A percentile compares a stretch with the other conserved stretches of the same genome.
Conservation (phyloP, 92 coral and sea anemone species). For the Parazoanthus swiftii region DNA sequence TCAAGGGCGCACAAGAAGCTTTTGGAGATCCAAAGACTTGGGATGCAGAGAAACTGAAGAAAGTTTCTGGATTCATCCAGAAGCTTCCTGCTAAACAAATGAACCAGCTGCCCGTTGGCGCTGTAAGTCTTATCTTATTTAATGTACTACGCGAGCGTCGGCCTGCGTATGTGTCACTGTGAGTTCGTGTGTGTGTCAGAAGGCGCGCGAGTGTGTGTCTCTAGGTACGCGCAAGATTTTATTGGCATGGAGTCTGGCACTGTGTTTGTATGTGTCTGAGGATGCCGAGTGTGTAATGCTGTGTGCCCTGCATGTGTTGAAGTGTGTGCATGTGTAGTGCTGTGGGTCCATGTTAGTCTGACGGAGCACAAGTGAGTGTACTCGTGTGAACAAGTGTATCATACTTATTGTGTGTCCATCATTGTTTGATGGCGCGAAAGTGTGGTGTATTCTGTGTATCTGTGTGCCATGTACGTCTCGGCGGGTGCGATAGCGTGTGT, state of each 20-base stretch:
- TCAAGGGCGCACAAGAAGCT: constrained; percentile 51
- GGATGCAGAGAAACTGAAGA: constrained; percentile 43
- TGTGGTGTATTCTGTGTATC: too few relatives aligned
- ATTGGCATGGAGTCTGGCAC: too few relatives aligned
- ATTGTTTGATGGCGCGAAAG: background rate
- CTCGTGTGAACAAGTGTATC: background rate
- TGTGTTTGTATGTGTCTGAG: too few relatives aligned
- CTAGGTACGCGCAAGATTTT: background rate
- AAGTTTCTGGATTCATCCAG: constrained; percentile 18
- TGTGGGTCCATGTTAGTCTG: background rate
- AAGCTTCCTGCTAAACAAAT: constrained; percentile 30
- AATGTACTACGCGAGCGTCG: background rate
- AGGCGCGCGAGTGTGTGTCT: background rate
- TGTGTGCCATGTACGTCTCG: too few relatives aligned
- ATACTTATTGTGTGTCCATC: background rate
- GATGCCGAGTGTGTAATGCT: too few relatives aligned
- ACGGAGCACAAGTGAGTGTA: background rate
- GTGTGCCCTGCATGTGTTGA: too few relatives aligned
- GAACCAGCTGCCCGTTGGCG: constrained; percentile 37
- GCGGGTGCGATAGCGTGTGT: too few relatives aligned
- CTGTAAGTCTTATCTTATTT: background rate
- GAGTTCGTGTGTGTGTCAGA: background rate
- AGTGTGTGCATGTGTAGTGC: too few relatives aligned
- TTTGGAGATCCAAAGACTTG: constrained; percentile 53
- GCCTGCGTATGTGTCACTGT: background rate